Base-by-base conservation (phyloP, 2,888 invertebrate genomes). In the Orthonevra nobilis region DNA sequence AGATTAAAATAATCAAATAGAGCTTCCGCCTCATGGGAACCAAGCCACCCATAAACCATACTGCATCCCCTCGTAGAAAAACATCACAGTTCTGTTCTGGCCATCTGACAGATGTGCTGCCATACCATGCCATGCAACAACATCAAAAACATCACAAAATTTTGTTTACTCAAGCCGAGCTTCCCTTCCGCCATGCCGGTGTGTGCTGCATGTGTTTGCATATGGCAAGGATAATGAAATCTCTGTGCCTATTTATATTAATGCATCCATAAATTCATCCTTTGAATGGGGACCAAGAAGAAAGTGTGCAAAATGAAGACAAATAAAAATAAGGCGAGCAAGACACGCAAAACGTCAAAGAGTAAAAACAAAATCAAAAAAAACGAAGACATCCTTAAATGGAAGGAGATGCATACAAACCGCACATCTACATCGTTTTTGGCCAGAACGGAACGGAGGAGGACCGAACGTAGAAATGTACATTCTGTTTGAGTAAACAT, bases 181-280 rank as follows among this genome's bases (percentile, higher is more conserved):
- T 42, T 14, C 12, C 32, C 38, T 14, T 19, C 3, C 5, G 12
- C 14, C 28, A 2, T 23, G 14, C 14, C 32, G 12, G 9, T 3
- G 10, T 20, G 10, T 46, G 52, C 12, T 56, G 46, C 52, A 60
- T 46, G 64, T 79, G 77, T 72, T 72, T 72, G 77, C 72, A 66
- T 72, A 66, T 52, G 58, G 66, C 77, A 79, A 66, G 72, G 77
- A 72, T 79, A 79, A 79, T 79, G 77, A 79, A 79, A 79, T 79
- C 70, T 79, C 77, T 72, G 72, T 79, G 77, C 72, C 77, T 79
- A 79, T 79, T 79, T 79, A 72, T 79, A 72, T 79, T 79, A 79
- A 79, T 79, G 77, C 72, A 79, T 79, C 77, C 77, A 79, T 79
- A 79, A 79, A 72, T 79, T 66, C 72, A 60, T 72, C 60, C 60